Conservation (phyloP, 2,113 vertebrate species). For the Xerus inauris region DNA sequence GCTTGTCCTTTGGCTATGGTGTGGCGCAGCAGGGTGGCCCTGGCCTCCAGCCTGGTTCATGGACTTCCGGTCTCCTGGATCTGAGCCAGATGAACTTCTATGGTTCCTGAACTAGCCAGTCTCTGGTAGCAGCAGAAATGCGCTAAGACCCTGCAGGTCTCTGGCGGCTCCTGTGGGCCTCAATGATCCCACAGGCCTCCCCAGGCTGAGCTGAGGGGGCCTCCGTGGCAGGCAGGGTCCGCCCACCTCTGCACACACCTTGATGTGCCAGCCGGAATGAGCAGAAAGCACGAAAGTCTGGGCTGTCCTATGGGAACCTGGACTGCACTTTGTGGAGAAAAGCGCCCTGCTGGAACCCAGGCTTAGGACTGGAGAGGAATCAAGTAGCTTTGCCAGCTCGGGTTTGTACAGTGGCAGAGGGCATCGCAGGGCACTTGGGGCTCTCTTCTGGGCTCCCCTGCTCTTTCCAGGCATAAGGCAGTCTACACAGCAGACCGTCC, state of each 20-base stretch:
- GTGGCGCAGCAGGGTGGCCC: not conserved
- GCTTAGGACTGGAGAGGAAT: not conserved
- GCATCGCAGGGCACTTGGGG: accelerated
- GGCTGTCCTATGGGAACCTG: not conserved
- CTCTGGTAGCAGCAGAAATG: not conserved
- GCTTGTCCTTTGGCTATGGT: no score
- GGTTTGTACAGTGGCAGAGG: not conserved
- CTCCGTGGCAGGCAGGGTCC: not conserved
- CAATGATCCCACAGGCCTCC: accelerated
- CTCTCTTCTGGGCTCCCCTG: not conserved
- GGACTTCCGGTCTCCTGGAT: not conserved
- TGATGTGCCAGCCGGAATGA: no score
- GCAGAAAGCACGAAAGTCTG: accelerated
- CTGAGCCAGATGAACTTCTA: accelerated
- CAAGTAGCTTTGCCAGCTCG: accelerated
- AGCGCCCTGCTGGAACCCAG: accelerated
- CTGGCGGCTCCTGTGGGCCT: not conserved
- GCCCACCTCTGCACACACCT: not conserved
- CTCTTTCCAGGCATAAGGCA: accelerated
- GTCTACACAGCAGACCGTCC: not conserved
- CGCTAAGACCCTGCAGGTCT: no score
- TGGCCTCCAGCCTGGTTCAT: accelerated
- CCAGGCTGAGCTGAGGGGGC: not conserved
- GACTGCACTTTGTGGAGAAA: not conserved
- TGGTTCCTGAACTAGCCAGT: accelerated